phyloP scores from a whole-genome alignment of 35 echinoderm and acorn worm genomes.

The Hemicentrotus pulcherrimus region DNA sequence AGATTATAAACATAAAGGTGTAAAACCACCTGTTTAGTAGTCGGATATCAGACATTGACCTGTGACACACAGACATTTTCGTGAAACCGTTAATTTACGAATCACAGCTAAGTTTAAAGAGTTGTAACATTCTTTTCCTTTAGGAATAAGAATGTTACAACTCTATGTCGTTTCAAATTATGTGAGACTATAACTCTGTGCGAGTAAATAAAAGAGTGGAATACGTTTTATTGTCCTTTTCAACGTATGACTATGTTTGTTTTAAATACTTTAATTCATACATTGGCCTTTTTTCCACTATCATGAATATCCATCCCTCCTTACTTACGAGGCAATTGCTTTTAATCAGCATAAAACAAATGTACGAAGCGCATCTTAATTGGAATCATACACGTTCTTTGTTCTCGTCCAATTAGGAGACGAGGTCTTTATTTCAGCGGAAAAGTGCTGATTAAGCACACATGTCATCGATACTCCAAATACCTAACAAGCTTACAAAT shows the following conservation, averaged over 20 bases:
- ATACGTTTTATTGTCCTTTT: too few species aligned
- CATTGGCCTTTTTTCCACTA: too few species aligned
- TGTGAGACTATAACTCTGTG: too few species aligned
- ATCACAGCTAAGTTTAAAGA: too few species aligned
- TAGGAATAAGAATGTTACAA: too few species aligned
- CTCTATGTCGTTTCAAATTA: too few species aligned
- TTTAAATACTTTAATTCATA: too few species aligned
- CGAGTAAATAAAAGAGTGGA: too few species aligned
- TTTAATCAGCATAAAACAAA: conserved; percentile 7
- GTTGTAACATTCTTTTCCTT: too few species aligned
- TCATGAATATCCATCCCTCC: too few species aligned
- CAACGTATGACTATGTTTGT: too few species aligned
- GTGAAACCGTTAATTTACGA: background rate
- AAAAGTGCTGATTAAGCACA: conserved; percentile 14
- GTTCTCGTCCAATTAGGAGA: conserved; percentile 19
- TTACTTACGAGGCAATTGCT: background rate
- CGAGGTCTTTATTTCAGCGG: conserved; percentile 11
- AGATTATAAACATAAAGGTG: too few species aligned
- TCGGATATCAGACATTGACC: background rate
- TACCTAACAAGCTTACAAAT: conserved; percentile 50
- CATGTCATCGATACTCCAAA: conserved; percentile 26
- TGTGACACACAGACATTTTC: background rate
- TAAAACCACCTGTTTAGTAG: background rate
- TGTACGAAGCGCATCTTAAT: background rate
- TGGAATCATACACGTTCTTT: conserved; percentile 28